Conservation (phyloP, 2,888 invertebrate species). For the Eristalinus aeneus region DNA sequence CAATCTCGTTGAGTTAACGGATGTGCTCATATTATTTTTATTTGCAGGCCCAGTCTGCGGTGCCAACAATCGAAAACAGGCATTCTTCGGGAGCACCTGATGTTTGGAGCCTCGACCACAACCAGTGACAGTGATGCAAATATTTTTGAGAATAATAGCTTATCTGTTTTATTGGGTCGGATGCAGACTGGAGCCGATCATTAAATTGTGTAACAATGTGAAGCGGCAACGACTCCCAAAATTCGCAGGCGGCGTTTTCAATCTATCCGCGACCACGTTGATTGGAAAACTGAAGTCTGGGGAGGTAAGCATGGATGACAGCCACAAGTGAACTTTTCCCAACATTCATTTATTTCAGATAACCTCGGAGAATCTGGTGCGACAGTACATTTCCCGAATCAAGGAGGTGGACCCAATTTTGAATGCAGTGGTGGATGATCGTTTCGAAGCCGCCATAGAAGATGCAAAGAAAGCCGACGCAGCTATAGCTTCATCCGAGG, state of each 20-base stretch:
- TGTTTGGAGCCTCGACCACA: background rate
- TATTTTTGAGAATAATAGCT: slow-evolving; percentile 27
- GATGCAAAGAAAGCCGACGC: slow-evolving; percentile 85
- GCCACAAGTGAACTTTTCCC: background rate
- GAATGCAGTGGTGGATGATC: slow-evolving; percentile 88
- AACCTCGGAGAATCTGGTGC: slow-evolving; percentile 83
- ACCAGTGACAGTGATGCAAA: slow-evolving; percentile 21
- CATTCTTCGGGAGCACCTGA: slow-evolving; percentile 5
- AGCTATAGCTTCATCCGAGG: slow-evolving; percentile 74
- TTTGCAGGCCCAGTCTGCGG: background rate
- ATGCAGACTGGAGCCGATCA: slow-evolving; percentile 6
- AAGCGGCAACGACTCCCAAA: slow-evolving; percentile 28
- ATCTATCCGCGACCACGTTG: slow-evolving; percentile 31
- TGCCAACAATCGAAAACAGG: background rate
- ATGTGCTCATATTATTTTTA: background rate
- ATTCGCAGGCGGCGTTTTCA: slow-evolving; percentile 21
- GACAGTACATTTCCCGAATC: slow-evolving; percentile 85
- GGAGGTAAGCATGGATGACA: slow-evolving; percentile 20
- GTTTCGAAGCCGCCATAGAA: slow-evolving; percentile 84
- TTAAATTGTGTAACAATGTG: background rate
- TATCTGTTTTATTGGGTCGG: slow-evolving; percentile 41
- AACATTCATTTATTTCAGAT: slow-evolving; percentile 49
- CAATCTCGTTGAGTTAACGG: slow-evolving; percentile 9
- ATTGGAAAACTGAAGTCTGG: slow-evolving; percentile 34
- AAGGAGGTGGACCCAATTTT: slow-evolving; percentile 85